Percentiles rank a stretch among this genome's conserved stretches.
These are phyloP conservation scores for Habroteleia sp. DNA, from an alignment of 2,888 invertebrate species.

Conservation along the genomic window DNA sequence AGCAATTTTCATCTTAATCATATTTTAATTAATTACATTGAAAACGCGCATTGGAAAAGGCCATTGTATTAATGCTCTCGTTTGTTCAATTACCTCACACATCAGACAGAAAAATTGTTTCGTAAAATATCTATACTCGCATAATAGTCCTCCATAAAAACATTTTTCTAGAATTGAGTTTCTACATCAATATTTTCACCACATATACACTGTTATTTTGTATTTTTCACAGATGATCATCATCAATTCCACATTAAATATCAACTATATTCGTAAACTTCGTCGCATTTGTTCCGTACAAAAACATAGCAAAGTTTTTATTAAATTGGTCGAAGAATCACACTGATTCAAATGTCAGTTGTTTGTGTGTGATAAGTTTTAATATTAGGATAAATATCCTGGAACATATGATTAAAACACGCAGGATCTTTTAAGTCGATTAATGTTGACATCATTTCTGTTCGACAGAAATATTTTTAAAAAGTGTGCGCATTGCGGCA, in stretches of 20 bases:
- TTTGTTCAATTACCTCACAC: conserved; percentile 26
- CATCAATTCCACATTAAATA: conserved; percentile 59
- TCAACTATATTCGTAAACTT: conserved; percentile 26
- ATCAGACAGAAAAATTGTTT: conserved; percentile 52
- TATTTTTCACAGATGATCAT: conserved; percentile 24
- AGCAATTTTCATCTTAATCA: too few species aligned
- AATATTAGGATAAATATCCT: conserved; percentile 20
- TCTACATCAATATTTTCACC: conserved; percentile 21
- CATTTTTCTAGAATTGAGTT: conserved; percentile 29
- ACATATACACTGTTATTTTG: conserved; percentile 27
- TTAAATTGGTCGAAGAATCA: conserved; percentile 19
- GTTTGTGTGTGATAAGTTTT: conserved; percentile 13
- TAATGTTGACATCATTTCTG: conserved; percentile 23
- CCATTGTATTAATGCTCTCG: conserved; percentile 45
- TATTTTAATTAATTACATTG: conserved; percentile 44
- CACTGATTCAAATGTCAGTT: conserved; percentile 7
- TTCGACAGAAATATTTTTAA: conserved; percentile 80
- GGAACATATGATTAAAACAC: conserved; percentile 31
- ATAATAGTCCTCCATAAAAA: conserved; percentile 42
- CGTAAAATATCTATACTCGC: conserved; percentile 55
- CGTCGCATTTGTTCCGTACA: conserved; percentile 35
- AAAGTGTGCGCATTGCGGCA: conserved; percentile 97
- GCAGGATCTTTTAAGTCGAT: not conserved
- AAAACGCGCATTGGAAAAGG: conserved; percentile 59
- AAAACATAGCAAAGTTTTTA: conserved; percentile 55